A percentile compares a stretch with the other conserved stretches of the same genome.
These are phyloP conservation scores for Sebastes minor DNA, from an alignment of 2,797 vertebrate species.

Conservation along the genomic window DNA sequence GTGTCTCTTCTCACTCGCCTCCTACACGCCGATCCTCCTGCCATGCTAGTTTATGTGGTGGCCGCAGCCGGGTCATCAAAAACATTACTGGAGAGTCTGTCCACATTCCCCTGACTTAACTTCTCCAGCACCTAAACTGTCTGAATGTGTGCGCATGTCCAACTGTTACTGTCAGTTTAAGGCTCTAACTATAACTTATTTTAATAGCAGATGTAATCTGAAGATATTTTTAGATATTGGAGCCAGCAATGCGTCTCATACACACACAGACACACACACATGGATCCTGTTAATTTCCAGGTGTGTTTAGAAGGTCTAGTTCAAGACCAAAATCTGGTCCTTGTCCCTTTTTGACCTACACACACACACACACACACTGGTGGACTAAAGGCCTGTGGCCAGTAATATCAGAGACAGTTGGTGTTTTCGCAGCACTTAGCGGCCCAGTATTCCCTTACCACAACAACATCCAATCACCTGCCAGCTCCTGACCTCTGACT, in stretches of 20 bases:
- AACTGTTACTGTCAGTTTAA: conserved; percentile 35
- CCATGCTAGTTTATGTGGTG: conserved; percentile 4
- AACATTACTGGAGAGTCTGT: conserved; percentile 48
- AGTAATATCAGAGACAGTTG: conserved; percentile 78
- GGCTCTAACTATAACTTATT: conserved; percentile 33
- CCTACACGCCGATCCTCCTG: not conserved
- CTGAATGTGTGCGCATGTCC: conserved; percentile 9
- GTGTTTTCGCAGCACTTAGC: conserved; percentile 77
- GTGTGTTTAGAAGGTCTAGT: conserved; percentile 66
- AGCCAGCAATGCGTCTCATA: conserved; percentile 9
- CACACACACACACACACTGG: conserved; percentile 11
- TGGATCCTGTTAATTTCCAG: conserved; percentile 69
- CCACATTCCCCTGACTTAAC: conserved; percentile 40
- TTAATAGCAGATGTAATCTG: conserved; percentile 21
- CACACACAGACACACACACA: conserved; percentile 32
- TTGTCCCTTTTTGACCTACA: conserved; percentile 69
- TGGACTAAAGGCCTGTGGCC: conserved; percentile 61
- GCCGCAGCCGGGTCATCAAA: conserved; percentile 39
- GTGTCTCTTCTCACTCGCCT: not conserved
- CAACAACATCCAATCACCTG: conserved; percentile 82
- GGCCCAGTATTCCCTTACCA: conserved; percentile 78
- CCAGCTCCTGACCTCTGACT: conserved; percentile 72
- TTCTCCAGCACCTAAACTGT: conserved; percentile 32
- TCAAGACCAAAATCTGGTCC: conserved; percentile 72
- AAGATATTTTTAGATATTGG: conserved; percentile 27